Percentiles rank a stretch among this genome's conserved stretches.
Conservation (phyloP, 2,888 invertebrate species). For the Netelia melanura region DNA sequence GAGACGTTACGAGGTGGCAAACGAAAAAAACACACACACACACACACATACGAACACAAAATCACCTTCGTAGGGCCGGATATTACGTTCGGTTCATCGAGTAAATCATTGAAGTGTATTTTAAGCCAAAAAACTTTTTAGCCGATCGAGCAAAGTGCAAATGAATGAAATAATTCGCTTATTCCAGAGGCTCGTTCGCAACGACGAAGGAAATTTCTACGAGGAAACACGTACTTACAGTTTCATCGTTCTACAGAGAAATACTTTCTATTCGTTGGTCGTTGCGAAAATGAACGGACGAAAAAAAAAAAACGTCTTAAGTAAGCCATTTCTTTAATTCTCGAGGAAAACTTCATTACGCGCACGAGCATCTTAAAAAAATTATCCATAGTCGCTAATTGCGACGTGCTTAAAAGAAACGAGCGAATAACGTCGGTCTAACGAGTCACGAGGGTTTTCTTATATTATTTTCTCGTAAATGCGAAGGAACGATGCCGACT, state of each 20-base stretch:
- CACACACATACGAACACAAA: background rate
- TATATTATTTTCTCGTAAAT: too few species aligned
- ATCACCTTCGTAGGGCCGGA: background rate
- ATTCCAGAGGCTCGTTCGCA: background rate
- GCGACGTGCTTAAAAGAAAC: background rate
- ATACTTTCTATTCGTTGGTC: too few species aligned
- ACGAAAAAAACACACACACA: background rate
- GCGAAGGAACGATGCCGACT: background rate
- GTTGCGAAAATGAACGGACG: too few species aligned
- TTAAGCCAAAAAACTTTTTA: conserved; percentile 9
- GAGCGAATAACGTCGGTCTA: too few species aligned
- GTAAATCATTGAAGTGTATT: conserved; percentile 4
- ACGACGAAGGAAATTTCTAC: background rate
- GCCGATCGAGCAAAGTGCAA: conserved; percentile 13
- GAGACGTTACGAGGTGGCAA: background rate
- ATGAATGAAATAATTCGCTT: conserved; percentile 25
- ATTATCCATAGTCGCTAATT: background rate
- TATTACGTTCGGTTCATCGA: conserved; percentile 6
- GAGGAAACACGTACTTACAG: too few species aligned
- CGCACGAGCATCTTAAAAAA: background rate
- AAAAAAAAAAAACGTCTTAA: too few species aligned
- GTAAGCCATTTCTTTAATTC: too few species aligned
- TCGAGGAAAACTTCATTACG: too few species aligned
- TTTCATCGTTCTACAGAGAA: too few species aligned
- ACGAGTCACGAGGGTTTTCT: too few species aligned